Evolutionary conservation across 2,888 invertebrate species (phyloP), one percentile per base, ranked within the genome.

Genomic region (Macaria notata): DNA sequence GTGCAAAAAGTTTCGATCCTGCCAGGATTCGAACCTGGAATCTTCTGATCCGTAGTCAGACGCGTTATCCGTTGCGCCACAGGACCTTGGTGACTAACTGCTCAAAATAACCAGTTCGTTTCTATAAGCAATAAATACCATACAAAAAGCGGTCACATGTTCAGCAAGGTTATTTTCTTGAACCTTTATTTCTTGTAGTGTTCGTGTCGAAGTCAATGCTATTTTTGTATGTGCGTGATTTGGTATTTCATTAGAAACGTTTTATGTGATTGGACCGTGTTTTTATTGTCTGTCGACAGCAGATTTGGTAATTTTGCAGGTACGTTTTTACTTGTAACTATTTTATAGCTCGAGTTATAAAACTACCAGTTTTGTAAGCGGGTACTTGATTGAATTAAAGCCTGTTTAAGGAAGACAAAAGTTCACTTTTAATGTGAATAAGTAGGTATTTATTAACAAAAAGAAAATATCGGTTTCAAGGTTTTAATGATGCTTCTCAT

Each of bases 41-140:
- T 93, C 93, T 93, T 93, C 93, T 93, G 93, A 93, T 93, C 93
- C 93, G 93, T 93, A 93, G 93, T 93, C 93, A 93, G 93, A 93
- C 93, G 93, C 93, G 93, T 94, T 93, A 93, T 93, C 92, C 93
- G 81, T 93, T 93, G 93, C 93, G 93, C 93, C 93, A 93, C 93
- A 93, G 90, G 92, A 78, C 79, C 79, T 43, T 49, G 8, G 29
- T 54, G 0, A 0, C 0, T 0, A 0, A 0, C 0, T 0, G 0
- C 2, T 6, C 0, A 3, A 52, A 67, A 69, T 54, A 63, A 29
- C n/a, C 31, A 31, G 8, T 46, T 39, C 0, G 4, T 41, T 57
- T 53, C 29, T 31, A 46, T 47, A 36, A 7, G 9, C 19, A 33
- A 56, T 39, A 60, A 58, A 56, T 58, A 58, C 56, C 9, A 31